A percentile compares a stretch with the other conserved stretches of the same genome.
phyloP scores from a whole-genome alignment of 2,797 vertebrate genomes.

The Naso thynnoides region DNA sequence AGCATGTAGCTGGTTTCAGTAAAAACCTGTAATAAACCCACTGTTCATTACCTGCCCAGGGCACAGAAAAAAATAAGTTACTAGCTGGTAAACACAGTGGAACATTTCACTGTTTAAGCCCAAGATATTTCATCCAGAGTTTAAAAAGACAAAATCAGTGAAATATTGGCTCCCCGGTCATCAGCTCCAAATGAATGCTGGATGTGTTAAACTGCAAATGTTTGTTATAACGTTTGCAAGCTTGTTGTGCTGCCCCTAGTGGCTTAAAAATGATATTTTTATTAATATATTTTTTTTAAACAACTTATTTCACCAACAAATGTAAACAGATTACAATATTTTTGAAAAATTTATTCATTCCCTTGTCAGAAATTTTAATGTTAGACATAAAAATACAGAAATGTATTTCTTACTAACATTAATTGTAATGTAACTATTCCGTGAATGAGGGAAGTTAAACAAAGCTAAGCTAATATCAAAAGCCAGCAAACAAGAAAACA shows the following conservation, averaged over 20 bases:
- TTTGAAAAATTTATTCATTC: no score
- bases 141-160: slow-evolving; percentile 4
- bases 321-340: neutral
- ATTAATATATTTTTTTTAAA: neutral
- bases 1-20: neutral
- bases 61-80: neutral
- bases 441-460: neutral
- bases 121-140: slow-evolving; percentile 10
- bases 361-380: no score
- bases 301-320: no score
- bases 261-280: neutral
- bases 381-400: no score
- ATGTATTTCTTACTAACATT: no score
- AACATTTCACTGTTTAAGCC: slow-evolving; percentile 11
- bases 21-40: neutral
- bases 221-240: neutral
- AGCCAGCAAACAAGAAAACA: neutral
- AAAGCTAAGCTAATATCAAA: neutral
- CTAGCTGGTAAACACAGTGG: no score
- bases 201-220: neutral
- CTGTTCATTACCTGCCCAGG: neutral
- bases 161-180: slow-evolving; percentile 1
- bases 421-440: neutral
- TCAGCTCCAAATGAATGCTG: neutral
- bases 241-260: neutral